Evolutionary conservation across 2,888 invertebrate species (phyloP), one percentile per base, ranked within the genome.

Genomic region (Nephrotoma appendiculata): DNA sequence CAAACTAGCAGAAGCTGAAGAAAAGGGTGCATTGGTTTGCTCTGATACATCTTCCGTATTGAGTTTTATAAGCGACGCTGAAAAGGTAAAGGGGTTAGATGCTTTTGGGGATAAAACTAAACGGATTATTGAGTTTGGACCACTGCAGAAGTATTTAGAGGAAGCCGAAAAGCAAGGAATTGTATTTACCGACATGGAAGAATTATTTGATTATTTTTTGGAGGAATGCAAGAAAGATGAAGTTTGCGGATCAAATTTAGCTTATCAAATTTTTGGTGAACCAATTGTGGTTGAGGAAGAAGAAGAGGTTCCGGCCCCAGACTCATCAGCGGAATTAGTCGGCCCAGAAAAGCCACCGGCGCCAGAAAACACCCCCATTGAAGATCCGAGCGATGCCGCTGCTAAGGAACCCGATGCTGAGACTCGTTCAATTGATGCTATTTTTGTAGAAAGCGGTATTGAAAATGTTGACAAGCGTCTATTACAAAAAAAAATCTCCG

Each of bases 131-230:
- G 86, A 87, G 19, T 43, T 87, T 44, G 83, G 86, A 6, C 85
- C 86, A 6, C 41, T 88, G 0, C 87, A 87, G 83, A 44, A 87
- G n/a, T 86, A 87, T 45, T 41, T 88, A n/a, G 86, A 87, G 1
- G 57, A 45, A 6, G 88, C 88, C 0, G n/a, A 86, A 41, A 42
- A 87, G 15, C 45, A 48, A 15, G 87, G 87, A 11, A 7, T 87
- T 1, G 71, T 86, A 19, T 88, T 88, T 87, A 86, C 87, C 41
- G 87, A 85, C 83, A 86, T 88, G 1, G 87, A 88, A 11, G 87
- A 87, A 41, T 87, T 88, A 19, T 87, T 88, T 41, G 86, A 88
- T 42, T 88, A 87, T 52, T 86, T 88, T n/a, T 87, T 86, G 42
- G 44, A 87, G 3, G 43, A 84, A 42, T 84, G 84, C 43, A 12